phyloP scores from a whole-genome alignment of 2,888 invertebrate species.

The Eupithecia subfuscata region DNA sequence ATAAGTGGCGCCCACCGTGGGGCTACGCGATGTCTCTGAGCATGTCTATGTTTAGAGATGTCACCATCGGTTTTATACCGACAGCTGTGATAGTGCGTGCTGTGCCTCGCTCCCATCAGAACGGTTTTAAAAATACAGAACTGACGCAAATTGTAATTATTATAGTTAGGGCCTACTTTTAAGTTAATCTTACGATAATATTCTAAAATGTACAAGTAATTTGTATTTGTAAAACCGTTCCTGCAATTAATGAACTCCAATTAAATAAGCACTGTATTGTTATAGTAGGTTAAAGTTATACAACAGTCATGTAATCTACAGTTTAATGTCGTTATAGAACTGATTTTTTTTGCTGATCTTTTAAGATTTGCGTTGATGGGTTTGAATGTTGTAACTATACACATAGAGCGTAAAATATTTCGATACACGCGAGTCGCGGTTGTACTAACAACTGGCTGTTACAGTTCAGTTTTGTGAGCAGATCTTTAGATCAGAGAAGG shows the following conservation, averaged over 20 bases:
- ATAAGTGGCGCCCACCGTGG: constrained; percentile 71
- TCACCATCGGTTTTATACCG: constrained; percentile 62
- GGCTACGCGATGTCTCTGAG: constrained; percentile 62
- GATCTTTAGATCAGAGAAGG: constrained; percentile 27
- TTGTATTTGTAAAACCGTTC: constrained; percentile 64
- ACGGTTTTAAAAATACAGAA: constrained; percentile 59
- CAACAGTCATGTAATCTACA: constrained; percentile 18
- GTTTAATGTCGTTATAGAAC: constrained; percentile 13
- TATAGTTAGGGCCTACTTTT: constrained; percentile 69
- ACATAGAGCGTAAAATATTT: not conserved
- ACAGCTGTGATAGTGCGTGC: constrained; percentile 82
- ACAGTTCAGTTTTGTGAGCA: constrained; percentile 20
- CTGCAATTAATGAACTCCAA: constrained; percentile 47
- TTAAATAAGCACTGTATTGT: constrained; percentile 33
- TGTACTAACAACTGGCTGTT: constrained; percentile 20
- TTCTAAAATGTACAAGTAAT: constrained; percentile 50
- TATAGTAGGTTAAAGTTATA: constrained; percentile 29
- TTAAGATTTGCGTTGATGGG: not conserved
- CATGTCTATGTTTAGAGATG: constrained; percentile 54
- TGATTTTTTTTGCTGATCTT: constrained; percentile 13
- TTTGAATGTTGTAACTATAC: constrained; percentile 4
- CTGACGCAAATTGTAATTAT: constrained; percentile 49
- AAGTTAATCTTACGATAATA: constrained; percentile 59
- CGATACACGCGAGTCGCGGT: not conserved
- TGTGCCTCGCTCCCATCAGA: constrained; percentile 70